Base-by-base conservation (phyloP, 23 tunicate genomes). In the Corella eumyota region DNA sequence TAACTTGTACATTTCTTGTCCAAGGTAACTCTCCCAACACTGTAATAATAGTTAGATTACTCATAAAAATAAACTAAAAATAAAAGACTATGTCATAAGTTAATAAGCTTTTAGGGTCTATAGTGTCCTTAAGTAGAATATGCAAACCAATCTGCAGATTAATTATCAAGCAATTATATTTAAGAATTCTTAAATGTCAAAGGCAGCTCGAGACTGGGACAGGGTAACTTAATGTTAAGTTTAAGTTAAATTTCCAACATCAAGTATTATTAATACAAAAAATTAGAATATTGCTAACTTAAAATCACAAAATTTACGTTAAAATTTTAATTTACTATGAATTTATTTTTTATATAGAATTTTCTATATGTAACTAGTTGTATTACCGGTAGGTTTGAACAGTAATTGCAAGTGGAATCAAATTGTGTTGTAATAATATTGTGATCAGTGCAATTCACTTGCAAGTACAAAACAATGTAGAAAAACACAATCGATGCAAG, bases 11-110 rank as follows among this genome's bases (percentile, higher is more conserved):
- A 88, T 88, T 61, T 88, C 96, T 34, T 88, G 96, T 1, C 96
- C 96, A 35, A 88, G 45, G 67, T 88, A 88, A 4, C 88, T 88
- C 50, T 88, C 96, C 96, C 96, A 88, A 60, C 96, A 88, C 96
- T 88, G 58, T 3, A 78, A 44, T 62, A 44, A 32, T 5, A n/a
- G n/a, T n/a, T n/a, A n/a, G n/a, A n/a, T n/a, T n/a, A n/a, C n/a
- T n/a, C n/a, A n/a, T n/a, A n/a, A n/a, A n/a, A n/a, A n/a, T n/a
- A n/a, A n/a, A n/a, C n/a, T n/a, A n/a, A n/a, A n/a, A n/a, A n/a
- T n/a, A n/a, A n/a, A n/a, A n/a, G n/a, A n/a, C n/a, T n/a, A n/a
- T n/a, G n/a, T n/a, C n/a, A n/a, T n/a, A n/a, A n/a, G n/a, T n/a
- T n/a, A n/a, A n/a, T n/a, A n/a, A n/a, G n/a, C n/a, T n/a, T n/a